Conservation (phyloP, 2,888 invertebrate species). For the Pristionchus maxplancki region DNA sequence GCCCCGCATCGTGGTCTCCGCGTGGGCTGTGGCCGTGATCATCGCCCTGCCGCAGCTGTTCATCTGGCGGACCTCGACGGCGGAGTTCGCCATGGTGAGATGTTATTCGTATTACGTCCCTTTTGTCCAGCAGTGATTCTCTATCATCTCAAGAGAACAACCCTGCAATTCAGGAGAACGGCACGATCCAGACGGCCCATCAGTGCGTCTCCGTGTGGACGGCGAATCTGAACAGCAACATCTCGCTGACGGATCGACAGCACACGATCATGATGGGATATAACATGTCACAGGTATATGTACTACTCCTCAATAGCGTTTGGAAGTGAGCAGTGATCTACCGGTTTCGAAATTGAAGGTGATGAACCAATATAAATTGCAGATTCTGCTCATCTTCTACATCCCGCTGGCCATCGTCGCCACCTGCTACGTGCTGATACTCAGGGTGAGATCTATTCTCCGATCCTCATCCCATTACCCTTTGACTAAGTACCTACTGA, state of each 20-base stretch:
- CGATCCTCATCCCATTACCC: too few species aligned
- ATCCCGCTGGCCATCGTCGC: conserved; percentile 65
- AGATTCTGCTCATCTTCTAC: conserved; percentile 64
- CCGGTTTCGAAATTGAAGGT: too few species aligned
- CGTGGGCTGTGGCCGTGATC: conserved; percentile 63
- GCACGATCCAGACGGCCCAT: conserved; percentile 48
- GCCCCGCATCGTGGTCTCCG: conserved; percentile 58
- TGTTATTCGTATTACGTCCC: background rate
- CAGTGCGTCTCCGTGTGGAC: conserved; percentile 68
- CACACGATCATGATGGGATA: conserved; percentile 20
- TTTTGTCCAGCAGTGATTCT: too few species aligned
- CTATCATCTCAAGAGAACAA: too few species aligned
- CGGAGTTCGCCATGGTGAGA: background rate
- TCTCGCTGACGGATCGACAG: background rate
- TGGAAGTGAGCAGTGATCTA: too few species aligned
- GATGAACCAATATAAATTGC: background rate
- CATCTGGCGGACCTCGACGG: conserved; percentile 60
- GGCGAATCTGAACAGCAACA: conserved; percentile 52
- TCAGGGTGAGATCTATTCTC: conserved; percentile 64
- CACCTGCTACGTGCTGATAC: conserved; percentile 66
- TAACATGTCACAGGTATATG: conserved; percentile 47
- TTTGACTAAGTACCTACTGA: too few species aligned
- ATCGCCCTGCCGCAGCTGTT: conserved; percentile 65
- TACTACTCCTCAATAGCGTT: too few species aligned
- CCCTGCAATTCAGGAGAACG: conserved; percentile 35